Base-by-base conservation (phyloP, 2,113 vertebrate genomes). In the Clinocottus analis region DNA sequence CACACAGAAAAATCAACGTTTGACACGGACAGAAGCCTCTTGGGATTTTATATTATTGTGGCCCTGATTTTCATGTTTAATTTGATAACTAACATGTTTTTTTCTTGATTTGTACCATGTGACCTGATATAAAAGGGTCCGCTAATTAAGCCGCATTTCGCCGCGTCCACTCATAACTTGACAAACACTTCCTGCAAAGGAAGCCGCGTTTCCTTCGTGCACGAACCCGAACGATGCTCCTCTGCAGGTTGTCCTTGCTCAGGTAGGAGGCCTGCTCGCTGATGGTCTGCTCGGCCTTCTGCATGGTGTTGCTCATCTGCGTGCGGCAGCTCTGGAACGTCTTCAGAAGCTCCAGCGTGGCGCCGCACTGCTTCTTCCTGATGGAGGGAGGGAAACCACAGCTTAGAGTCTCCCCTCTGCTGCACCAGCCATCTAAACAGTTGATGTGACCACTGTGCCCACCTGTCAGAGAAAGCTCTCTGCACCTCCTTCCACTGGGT, bases 171-270 rank as follows among this genome's bases (percentile, higher is more conserved):
- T 35, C 5, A 35, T 35, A 35, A 35, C 33, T 35, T 35, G 29
- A 31, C 29, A 31, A 31, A 31, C 29, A 31, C 29, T 31, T 39
- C 11, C 19, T 35, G 4, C 27, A 45, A 9, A 60, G 13, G 31
- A 14, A 66, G 4, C 0, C 33, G 11, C 1, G 11, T 51, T 67
- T n/a, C 19, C 7, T n/a, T n/a, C 16, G 17, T 64, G 11, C 19
- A 12, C 11, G 39, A 41, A 41, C 39, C 39, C 39, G 2, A 13
- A 13, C 3, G 39, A 43, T 94, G 3, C 94, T 93, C 31, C 95
- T 96, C 84, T 96, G 96, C 77, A 99, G 91, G 91, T 97, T 98
- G 49, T 98, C 97, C 80, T 96, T 99, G 58, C 97, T 96, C 94
- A 99, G 95, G 93, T 99, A 99, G 0, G 97, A 98, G 0, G 94